Percentiles rank a stretch among this genome's conserved stretches.
Evolutionary conservation across 2,797 vertebrate species (phyloP).

Genomic region (Muscicapa comitata): DNA sequence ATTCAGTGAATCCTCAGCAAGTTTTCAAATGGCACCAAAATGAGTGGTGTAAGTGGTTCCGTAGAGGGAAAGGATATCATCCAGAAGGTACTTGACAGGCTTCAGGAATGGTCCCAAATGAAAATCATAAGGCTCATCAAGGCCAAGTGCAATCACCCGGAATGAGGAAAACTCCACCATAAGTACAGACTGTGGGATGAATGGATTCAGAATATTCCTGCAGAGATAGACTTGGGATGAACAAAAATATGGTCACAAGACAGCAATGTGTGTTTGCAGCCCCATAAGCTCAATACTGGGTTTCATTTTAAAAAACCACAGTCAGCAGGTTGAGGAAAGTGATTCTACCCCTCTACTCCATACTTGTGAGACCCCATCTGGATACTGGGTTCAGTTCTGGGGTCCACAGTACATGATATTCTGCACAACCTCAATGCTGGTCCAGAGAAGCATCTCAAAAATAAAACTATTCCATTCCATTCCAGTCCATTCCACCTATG

Average conservation of each 20-base stretch:
- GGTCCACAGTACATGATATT: too few relatives aligned
- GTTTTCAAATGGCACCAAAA: background rate
- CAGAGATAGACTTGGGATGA: background rate
- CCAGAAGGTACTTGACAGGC: background rate
- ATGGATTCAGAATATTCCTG: background rate
- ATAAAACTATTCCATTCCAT: background rate
- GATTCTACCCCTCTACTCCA: background rate
- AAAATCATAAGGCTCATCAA: background rate
- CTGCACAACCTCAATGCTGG: background rate
- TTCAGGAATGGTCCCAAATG: background rate
- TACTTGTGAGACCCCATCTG: too few relatives aligned
- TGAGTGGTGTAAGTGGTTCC: background rate
- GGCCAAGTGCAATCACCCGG: background rate
- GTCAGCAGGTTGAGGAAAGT: background rate
- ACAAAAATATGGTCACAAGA: background rate
- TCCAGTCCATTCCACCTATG: too few relatives aligned
- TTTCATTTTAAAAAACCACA: background rate
- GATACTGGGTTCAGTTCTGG: background rate
- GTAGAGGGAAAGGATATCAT: background rate
- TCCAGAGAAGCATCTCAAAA: background rate
- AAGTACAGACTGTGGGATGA: background rate
- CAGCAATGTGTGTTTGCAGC: accelerated
- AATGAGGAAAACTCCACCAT: background rate
- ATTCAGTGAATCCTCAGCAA: background rate
- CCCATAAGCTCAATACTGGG: background rate